phyloP scores from a whole-genome alignment of 2,888 invertebrate species.

The Uropetala carovei region DNA sequence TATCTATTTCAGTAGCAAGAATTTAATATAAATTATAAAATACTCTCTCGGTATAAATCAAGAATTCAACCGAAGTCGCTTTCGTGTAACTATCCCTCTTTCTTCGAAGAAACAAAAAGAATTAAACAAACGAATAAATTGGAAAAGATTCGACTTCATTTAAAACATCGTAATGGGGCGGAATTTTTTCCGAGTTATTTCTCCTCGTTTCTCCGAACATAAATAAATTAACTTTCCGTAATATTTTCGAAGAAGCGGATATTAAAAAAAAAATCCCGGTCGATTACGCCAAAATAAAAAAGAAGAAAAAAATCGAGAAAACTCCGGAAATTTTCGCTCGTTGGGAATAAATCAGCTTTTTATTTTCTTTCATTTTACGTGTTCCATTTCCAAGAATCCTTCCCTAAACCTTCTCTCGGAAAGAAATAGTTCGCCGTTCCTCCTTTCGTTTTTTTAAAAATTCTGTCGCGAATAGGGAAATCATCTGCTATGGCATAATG shows the following conservation, averaged over 20 bases:
- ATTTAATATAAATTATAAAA: no score
- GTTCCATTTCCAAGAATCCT: neutral
- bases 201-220: no score
- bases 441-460: neutral
- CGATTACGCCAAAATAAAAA: neutral
- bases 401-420: neutral
- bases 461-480: neutral
- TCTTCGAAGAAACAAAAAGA: no score
- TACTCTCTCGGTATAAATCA: no score
- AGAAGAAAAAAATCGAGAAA: neutral
- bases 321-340: neutral
- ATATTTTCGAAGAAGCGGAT: neutral
- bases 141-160: no score
- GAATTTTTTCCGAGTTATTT: no score
- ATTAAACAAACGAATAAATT: no score
- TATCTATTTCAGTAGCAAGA: no score
- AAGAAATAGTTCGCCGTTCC: neutral
- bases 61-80: no score
- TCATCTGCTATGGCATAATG: neutral
- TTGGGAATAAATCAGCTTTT: neutral
- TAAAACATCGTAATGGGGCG: no score
- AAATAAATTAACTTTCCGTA: no score
- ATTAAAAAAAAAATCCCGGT: slow-evolving; percentile 2
- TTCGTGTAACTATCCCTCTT: no score
- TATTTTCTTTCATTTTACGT: neutral